Percentiles rank a stretch among this genome's conserved stretches.
Conservation (phyloP, 1,140 invertebrate genomes). For the Drosophila ficusphila region DNA sequence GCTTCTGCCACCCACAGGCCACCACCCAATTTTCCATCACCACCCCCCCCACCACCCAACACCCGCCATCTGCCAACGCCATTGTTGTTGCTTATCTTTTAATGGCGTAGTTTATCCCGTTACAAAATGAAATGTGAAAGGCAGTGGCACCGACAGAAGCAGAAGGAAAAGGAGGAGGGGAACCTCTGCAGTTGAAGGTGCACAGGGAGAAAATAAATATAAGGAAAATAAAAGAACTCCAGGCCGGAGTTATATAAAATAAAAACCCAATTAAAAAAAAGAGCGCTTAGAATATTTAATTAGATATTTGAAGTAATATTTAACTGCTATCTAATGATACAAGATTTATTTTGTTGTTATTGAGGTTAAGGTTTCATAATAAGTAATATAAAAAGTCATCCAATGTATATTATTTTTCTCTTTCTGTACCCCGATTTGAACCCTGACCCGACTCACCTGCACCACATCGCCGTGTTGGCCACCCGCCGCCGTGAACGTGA, state of each 20-base stretch:
- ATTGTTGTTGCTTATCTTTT: conserved; percentile 72
- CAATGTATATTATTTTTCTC: neutral
- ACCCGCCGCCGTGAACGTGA: conserved; percentile 94
- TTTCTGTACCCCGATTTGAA: neutral
- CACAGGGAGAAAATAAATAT: conserved; percentile 4
- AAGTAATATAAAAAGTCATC: too few relatives aligned
- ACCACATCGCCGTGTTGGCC: conserved; percentile 92
- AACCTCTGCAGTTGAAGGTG: neutral
- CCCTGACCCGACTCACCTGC: conserved; percentile 87
- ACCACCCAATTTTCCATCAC: neutral
- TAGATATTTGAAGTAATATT: too few relatives aligned
- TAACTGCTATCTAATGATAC: too few relatives aligned
- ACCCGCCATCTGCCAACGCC: neutral
- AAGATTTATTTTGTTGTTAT: too few relatives aligned
- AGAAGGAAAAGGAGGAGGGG: too few relatives aligned
- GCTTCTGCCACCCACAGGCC: conserved; percentile 3
- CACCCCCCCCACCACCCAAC: neutral
- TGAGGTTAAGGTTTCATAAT: too few relatives aligned
- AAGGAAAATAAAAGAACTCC: too few relatives aligned
- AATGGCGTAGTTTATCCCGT: conserved; percentile 75
- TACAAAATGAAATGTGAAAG: conserved; percentile 76
- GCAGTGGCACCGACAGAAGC: conserved; percentile 2
- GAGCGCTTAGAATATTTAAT: too few relatives aligned
- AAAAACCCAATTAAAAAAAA: too few relatives aligned
- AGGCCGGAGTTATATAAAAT: too few relatives aligned